These are phyloP conservation scores for Lithodes maja DNA, from an alignment of 2,888 invertebrate genomes.

Conservation along the genomic window DNA sequence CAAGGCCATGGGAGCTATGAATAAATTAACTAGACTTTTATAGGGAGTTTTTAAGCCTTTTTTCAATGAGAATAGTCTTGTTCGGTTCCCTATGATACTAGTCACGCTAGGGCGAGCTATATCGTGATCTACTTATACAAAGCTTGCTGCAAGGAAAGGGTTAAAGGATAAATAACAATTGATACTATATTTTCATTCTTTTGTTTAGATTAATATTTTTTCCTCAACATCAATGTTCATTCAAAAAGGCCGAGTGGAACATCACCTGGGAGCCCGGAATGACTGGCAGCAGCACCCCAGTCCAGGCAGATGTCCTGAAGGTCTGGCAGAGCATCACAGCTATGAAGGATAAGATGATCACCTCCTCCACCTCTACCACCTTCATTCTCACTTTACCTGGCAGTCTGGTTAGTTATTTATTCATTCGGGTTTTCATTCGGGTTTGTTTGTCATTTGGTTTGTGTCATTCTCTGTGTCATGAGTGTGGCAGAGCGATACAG, in stretches of 20 bases:
- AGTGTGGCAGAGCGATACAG: too few species aligned
- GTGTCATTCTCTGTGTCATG: too few species aligned
- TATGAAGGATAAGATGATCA: conserved; percentile 12
- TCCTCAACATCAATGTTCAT: background rate
- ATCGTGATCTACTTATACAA: too few species aligned
- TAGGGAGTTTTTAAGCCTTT: too few species aligned
- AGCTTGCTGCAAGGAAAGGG: too few species aligned
- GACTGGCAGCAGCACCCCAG: background rate
- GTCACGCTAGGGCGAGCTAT: too few species aligned
- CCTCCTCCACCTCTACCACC: background rate
- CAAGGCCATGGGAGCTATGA: too few species aligned
- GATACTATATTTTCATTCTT: background rate
- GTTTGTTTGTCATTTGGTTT: too few species aligned
- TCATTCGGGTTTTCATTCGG: too few species aligned
- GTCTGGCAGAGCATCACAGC: conserved; percentile 27
- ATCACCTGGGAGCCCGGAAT: conserved; percentile 21
- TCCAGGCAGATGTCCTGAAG: background rate
- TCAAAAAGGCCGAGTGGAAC: conserved; percentile 5
- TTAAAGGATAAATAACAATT: background rate
- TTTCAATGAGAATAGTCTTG: too few species aligned
- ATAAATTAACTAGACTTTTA: too few species aligned
- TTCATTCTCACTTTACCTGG: conserved; percentile 21
- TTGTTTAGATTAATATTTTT: background rate
- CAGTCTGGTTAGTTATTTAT: conserved; percentile 17
- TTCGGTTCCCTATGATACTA: too few species aligned